Conservation (phyloP, 2,888 invertebrate genomes). For the Ennomos fuscantarius region DNA sequence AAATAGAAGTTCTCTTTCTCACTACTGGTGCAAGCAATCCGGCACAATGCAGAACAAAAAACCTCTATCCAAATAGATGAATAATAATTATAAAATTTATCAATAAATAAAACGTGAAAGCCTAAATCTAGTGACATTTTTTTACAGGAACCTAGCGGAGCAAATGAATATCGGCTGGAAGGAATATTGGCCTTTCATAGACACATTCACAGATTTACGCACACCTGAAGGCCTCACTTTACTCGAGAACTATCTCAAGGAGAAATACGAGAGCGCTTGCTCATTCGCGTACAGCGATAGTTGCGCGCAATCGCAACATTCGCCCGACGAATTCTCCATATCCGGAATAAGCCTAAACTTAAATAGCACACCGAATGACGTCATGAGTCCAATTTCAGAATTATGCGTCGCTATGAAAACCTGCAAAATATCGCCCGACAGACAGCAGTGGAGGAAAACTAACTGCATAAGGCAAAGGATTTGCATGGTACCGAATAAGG, state of each 20-base stretch:
- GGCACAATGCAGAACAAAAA: too few relatives aligned
- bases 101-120: too few relatives aligned
- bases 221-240: slow-evolving; percentile 89
- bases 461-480: slow-evolving; percentile 67
- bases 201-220: slow-evolving; percentile 91
- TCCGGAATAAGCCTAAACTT: slow-evolving; percentile 65
- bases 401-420: slow-evolving; percentile 85
- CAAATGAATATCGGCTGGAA: slow-evolving; percentile 92
- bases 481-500: slow-evolving; percentile 64
- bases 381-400: slow-evolving; percentile 84
- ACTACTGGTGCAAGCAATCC: too few relatives aligned
- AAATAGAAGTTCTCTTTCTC: too few relatives aligned
- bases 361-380: slow-evolving; percentile 48
- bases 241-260: slow-evolving; percentile 90
- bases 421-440: slow-evolving; percentile 77
- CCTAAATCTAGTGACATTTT: too few relatives aligned
- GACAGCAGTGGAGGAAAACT: slow-evolving; percentile 67
- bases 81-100: not conserved
- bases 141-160: slow-evolving; percentile 87
- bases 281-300: slow-evolving; percentile 71
- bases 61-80: too few relatives aligned
- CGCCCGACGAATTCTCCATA: slow-evolving; percentile 62
- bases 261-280: slow-evolving; percentile 78
- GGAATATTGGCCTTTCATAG: slow-evolving; percentile 97
- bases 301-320: slow-evolving; percentile 56